These are phyloP conservation scores for Timandra comae DNA, from an alignment of 2,888 invertebrate species.

Conservation along the genomic window DNA sequence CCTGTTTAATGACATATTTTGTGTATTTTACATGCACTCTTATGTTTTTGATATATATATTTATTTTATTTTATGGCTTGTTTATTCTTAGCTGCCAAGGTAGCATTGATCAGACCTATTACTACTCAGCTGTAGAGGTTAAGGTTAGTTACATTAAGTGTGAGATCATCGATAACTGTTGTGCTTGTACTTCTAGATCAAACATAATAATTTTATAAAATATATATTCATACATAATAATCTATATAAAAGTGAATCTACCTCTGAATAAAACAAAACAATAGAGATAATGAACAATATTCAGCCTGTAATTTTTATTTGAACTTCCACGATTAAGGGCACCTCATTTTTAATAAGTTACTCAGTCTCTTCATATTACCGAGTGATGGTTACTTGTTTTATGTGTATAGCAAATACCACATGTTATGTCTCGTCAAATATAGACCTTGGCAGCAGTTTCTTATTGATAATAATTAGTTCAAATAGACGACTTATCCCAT, in stretches of 20 bases:
- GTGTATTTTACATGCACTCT: constrained; percentile 19
- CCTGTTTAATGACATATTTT: constrained; percentile 13
- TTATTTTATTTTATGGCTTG: constrained; percentile 32
- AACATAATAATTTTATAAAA: not conserved
- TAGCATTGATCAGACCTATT: constrained; percentile 32
- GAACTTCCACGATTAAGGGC: too few species aligned
- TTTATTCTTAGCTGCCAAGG: constrained; percentile 30
- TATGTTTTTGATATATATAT: constrained; percentile 40
- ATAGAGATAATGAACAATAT: too few species aligned
- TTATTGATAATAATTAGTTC: not conserved
- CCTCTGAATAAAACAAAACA: too few species aligned
- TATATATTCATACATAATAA: too few species aligned
- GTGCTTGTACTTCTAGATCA: constrained; percentile 5
- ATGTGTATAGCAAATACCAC: too few species aligned
- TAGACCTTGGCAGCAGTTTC: constrained; percentile 7
- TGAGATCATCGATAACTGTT: constrained; percentile 48
- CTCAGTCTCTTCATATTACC: too few species aligned
- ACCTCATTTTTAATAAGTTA: too few species aligned
- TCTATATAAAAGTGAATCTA: too few species aligned
- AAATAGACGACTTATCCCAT: constrained; percentile 43
- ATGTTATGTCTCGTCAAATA: too few species aligned
- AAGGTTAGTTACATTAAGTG: constrained; percentile 74
- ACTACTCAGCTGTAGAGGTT: constrained; percentile 47
- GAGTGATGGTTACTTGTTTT: too few species aligned
- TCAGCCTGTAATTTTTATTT: too few species aligned